Conservation (phyloP, 2,888 invertebrate genomes). For the Drosophila nigritarsus region DNA sequence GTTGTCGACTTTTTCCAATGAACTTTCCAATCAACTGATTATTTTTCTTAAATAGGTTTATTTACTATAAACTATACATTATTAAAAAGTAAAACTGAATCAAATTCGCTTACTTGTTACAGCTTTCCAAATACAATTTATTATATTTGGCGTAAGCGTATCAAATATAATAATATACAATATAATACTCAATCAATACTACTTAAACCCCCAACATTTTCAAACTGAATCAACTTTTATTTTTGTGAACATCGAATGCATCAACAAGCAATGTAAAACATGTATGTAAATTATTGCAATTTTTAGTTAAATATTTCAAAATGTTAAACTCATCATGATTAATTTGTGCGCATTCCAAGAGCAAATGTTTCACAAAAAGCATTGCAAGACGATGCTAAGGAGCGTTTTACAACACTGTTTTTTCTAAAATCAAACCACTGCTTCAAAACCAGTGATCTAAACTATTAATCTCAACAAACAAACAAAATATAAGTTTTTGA, state of each 20-base stretch:
- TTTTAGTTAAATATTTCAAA: background rate
- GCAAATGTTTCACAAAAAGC: too few species aligned
- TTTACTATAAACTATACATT: background rate
- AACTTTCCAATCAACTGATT: background rate
- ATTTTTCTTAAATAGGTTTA: background rate
- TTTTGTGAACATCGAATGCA: background rate
- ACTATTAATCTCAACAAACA: background rate
- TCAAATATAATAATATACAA: background rate
- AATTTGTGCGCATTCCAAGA: background rate
- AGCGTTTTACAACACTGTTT: background rate
- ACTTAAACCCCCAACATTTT: accelerated
- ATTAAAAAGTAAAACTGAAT: background rate
- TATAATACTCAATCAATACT: background rate
- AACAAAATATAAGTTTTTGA: background rate
- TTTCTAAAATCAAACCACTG: background rate
- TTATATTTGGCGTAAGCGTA: background rate
- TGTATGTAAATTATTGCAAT: background rate
- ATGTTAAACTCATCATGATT: background rate
- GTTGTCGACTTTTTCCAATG: background rate
- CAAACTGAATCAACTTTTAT: background rate
- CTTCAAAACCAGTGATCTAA: background rate
- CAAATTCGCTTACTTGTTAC: background rate
- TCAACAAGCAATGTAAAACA: background rate
- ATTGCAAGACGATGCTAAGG: too few species aligned
- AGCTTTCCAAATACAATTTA: background rate